Evolutionary conservation across 2,113 vertebrate species (phyloP), one percentile per base, ranked within the genome.

Genomic region (Xerus inauris): DNA sequence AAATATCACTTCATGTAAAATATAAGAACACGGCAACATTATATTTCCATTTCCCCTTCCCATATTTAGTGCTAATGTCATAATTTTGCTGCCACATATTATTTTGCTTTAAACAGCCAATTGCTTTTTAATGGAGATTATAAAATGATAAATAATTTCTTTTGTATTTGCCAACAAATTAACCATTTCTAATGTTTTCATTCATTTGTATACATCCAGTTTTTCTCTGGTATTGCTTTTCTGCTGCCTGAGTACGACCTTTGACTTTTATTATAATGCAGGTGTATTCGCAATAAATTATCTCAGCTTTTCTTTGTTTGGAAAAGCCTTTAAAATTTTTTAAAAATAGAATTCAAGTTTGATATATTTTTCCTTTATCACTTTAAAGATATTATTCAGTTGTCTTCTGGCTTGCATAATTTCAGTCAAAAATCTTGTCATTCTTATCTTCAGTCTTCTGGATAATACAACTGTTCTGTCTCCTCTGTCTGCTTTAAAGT

Each of bases 171-270:
- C 10, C 45, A 8, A 91, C 38, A 71, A n/a, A n/a, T 79, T 84
- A 96, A 76, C 64, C n/a, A 89, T 72, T 65, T 84, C 16, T 38
- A 45, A 79, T 89, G n/a, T 79, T 71, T 72, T 84, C 42, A 49
- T 62, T 90, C 51, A 20, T 79, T 84, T 77, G 49, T n/a, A 17
- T 32, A 93, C 64, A n/a, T 84, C 22, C 35, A 84, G 45, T 69
- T 79, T 85, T 17, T 93, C 42, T 89, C 24, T 89, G 45, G n/a
- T 77, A 77, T 79, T 82, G 22, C 62, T 67, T 65, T 67, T 67
- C 30, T 67, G 32, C 62, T 35, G 38, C 30, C 82, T 35, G 30
- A 62, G 38, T 42, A 82, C 24, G 67, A n/a, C 5, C 19, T 83
- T 83, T 64, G 30, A 20, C 17, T 38, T 84, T 49, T 85, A 67